Percentiles rank a stretch among this genome's conserved stretches.
Conservation (phyloP, 2,888 invertebrate species). For the Agrilus biguttatus region DNA sequence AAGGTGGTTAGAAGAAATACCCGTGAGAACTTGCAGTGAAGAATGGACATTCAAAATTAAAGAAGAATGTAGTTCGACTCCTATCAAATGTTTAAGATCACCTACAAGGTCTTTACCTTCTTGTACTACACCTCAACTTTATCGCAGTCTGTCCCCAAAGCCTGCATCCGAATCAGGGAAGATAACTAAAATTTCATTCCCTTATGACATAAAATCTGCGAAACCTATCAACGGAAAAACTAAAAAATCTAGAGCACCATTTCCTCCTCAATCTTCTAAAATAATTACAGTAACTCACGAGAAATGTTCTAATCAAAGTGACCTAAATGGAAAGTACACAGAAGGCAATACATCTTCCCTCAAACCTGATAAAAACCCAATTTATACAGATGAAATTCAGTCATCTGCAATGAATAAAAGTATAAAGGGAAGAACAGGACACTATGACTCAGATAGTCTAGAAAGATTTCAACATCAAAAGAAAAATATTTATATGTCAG, state of each 20-base stretch:
- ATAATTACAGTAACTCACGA: slow-evolving; percentile 12
- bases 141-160: slow-evolving; percentile 17
- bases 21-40: slow-evolving; percentile 17
- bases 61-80: neutral
- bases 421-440: slow-evolving; percentile 16
- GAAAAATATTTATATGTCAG: slow-evolving; percentile 39
- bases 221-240: slow-evolving; percentile 8
- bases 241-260: slow-evolving; percentile 14
- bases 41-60: slow-evolving; percentile 1
- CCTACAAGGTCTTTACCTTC: slow-evolving; percentile 24
- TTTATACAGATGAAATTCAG: neutral
- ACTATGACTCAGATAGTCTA: slow-evolving; percentile 62
- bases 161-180: slow-evolving; percentile 15
- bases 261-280: too few relatives aligned
- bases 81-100: slow-evolving; percentile 18
- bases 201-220: slow-evolving; percentile 6
- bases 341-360: slow-evolving; percentile 10
- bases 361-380: neutral
- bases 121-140: slow-evolving; percentile 13
- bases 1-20: slow-evolving; percentile 63
- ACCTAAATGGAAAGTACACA: neutral
- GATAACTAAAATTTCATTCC: slow-evolving; percentile 3
- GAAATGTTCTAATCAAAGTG: neutral
- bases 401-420: slow-evolving; percentile 1
- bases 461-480: slow-evolving; percentile 44